Percentiles rank a stretch among this genome's conserved stretches.
These are phyloP conservation scores for Masticophis lateralis DNA, from an alignment of 2,797 vertebrate species.

Conservation along the genomic window DNA sequence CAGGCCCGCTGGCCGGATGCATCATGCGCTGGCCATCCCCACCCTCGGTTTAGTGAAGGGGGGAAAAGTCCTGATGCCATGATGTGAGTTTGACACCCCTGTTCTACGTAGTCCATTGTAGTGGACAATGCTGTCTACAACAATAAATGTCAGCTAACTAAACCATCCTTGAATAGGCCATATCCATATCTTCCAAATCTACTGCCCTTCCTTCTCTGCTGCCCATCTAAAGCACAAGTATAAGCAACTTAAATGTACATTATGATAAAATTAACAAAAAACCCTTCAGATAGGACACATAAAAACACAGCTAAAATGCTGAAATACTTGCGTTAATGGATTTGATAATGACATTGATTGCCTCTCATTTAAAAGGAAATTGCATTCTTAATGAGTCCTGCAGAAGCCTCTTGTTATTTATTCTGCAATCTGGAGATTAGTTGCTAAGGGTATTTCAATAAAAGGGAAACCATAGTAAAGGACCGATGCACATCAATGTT, in stretches of 20 bases:
- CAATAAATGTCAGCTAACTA: neutral
- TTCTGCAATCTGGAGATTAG: slow-evolving; percentile 52
- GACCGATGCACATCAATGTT: slow-evolving; percentile 21
- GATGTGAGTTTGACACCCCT: no score
- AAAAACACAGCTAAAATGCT: slow-evolving; percentile 48
- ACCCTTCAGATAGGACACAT: slow-evolving; percentile 26
- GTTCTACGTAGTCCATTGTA: neutral
- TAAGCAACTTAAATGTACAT: slow-evolving; percentile 7
- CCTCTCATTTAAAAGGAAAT: slow-evolving; percentile 39
- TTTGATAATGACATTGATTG: slow-evolving; percentile 60
- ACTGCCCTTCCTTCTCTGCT: neutral
- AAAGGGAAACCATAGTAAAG: slow-evolving; percentile 30
- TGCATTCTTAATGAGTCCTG: slow-evolving; percentile 50
- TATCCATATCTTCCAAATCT: neutral
- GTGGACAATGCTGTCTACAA: neutral
- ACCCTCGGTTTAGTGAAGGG: no score
- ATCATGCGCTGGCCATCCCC: no score
- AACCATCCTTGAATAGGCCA: neutral
- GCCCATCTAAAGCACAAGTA: neutral
- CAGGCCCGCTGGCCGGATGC: accelerated
- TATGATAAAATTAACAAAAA: slow-evolving; percentile 14
- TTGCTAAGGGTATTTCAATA: slow-evolving; percentile 39
- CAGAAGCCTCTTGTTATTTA: slow-evolving; percentile 50
- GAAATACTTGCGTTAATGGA: slow-evolving; percentile 47
- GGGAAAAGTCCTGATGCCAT: no score